phyloP scores from a whole-genome alignment of 2,113 vertebrate species.

The Gavia stellata region DNA sequence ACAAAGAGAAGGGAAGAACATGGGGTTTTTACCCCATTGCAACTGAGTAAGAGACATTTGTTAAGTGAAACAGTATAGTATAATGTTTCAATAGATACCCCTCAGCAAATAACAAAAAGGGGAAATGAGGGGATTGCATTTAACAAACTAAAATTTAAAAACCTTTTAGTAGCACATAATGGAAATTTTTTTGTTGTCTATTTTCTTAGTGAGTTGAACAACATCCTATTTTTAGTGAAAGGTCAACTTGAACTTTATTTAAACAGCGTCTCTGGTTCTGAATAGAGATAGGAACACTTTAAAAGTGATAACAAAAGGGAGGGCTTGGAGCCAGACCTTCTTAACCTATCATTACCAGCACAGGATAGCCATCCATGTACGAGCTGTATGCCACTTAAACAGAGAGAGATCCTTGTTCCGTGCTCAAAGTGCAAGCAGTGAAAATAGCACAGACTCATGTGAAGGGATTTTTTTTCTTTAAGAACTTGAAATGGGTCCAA shows the following conservation, averaged over 20 bases:
- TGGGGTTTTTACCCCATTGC: not conserved
- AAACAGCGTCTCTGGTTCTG: constrained; percentile 1
- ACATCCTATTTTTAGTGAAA: constrained; percentile 54
- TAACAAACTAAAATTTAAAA: not conserved
- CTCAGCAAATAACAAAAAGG: not conserved
- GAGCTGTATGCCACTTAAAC: not conserved
- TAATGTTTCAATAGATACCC: not conserved
- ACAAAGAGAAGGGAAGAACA: not conserved
- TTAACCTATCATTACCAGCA: not conserved
- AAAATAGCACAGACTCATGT: not conserved
- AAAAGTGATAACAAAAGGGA: constrained; percentile 40
- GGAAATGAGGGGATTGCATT: not conserved
- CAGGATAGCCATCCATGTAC: not conserved
- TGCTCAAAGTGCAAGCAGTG: not conserved
- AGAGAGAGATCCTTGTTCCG: not conserved
- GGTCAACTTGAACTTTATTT: constrained; percentile 50
- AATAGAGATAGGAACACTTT: constrained; percentile 36
- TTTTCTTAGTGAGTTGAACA: not conserved
- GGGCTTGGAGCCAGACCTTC: constrained; percentile 52
- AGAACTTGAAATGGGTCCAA: not conserved
- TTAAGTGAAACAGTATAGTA: not conserved
- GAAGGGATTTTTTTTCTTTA: not conserved
- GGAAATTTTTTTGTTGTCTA: not conserved
- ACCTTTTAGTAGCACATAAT: not conserved
- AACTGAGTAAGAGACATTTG: not conserved